These are phyloP conservation scores for Melinaea marsaeus DNA, from an alignment of 2,888 invertebrate genomes.

Conservation along the genomic window DNA sequence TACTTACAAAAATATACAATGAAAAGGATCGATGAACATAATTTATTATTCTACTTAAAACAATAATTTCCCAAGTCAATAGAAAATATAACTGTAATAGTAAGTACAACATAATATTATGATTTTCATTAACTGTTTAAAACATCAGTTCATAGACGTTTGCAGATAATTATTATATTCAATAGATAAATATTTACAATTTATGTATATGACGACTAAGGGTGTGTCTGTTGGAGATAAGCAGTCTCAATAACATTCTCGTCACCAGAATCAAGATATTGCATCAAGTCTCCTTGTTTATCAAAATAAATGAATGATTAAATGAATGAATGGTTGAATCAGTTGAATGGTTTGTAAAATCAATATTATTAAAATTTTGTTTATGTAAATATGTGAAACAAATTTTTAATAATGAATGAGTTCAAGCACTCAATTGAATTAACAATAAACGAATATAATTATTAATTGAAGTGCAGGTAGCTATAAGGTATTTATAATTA, in stretches of 20 bases:
- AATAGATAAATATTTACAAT: not conserved
- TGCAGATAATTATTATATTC: not conserved
- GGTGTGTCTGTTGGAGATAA: not conserved
- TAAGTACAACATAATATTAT: too few relatives aligned
- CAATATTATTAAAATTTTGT: too few relatives aligned
- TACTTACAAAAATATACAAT: too few relatives aligned
- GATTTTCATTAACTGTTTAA: not conserved
- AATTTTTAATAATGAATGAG: too few relatives aligned
- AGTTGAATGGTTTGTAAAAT: too few relatives aligned
- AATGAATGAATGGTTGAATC: too few relatives aligned
- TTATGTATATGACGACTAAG: not conserved
- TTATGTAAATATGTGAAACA: too few relatives aligned
- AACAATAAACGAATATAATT: not conserved
- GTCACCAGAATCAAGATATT: not conserved
- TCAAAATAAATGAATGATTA: not conserved
- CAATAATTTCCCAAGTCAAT: too few relatives aligned
- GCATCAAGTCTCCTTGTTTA: not conserved
- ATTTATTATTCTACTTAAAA: too few relatives aligned
- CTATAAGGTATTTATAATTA: not conserved
- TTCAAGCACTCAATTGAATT: too few relatives aligned
- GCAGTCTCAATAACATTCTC: not conserved
- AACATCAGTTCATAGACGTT: not conserved
- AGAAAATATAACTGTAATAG: too few relatives aligned
- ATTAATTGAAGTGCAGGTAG: constrained; percentile 1
- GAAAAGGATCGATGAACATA: too few relatives aligned